Evolutionary conservation across 1,140 invertebrate species (phyloP).

Genomic region (Drosophila bocqueti): DNA sequence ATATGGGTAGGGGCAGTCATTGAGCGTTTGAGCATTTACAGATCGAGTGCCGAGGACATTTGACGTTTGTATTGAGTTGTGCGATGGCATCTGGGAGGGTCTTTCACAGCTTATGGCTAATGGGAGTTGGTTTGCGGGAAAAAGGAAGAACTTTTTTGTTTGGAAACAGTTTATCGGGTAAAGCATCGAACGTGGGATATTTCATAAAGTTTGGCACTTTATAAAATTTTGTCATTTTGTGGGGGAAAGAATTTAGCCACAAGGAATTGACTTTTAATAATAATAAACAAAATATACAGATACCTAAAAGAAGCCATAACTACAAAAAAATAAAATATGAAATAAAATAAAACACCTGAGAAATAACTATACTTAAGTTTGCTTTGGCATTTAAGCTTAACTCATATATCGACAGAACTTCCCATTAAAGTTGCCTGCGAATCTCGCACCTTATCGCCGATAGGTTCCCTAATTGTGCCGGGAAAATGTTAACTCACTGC

Average conservation of each 20-base stretch:
- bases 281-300: neutral
- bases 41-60: slow-evolving; percentile 34
- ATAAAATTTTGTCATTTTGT: slow-evolving; percentile 4
- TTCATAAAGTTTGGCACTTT: slow-evolving; percentile 13
- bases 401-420: neutral
- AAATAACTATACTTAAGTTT: neutral
- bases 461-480: slow-evolving; percentile 8
- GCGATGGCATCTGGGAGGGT: slow-evolving; percentile 38
- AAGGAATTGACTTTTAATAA: neutral
- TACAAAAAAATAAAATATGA: neutral
- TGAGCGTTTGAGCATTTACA: slow-evolving; percentile 46
- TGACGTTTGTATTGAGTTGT: slow-evolving; percentile 41
- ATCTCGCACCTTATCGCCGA: neutral
- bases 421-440: neutral
- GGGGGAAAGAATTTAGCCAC: neutral
- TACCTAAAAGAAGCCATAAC: neutral
- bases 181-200: slow-evolving; percentile 1
- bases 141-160: slow-evolving; percentile 1
- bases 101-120: slow-evolving; percentile 16
- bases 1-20: slow-evolving; percentile 28
- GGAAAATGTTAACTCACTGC: slow-evolving; percentile 3
- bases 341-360: neutral
- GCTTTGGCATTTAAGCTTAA: neutral
- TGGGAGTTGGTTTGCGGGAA: neutral
- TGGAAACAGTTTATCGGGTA: slow-evolving; percentile 12